Percentiles rank a stretch among this genome's conserved stretches.
Evolutionary conservation across 2,888 invertebrate species (phyloP).

Genomic region (Silvanus unidentatus): DNA sequence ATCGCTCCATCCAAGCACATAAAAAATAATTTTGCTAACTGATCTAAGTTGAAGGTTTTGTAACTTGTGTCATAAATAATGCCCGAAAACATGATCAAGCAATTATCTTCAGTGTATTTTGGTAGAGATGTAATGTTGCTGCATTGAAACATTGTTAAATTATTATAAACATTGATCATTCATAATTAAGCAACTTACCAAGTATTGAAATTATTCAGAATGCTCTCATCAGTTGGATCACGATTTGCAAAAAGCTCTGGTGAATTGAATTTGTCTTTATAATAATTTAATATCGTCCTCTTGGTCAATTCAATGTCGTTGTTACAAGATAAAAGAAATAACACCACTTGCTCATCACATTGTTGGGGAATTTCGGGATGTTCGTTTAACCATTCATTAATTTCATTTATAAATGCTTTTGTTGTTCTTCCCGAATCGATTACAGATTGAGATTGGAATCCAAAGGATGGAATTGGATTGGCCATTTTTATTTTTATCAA

Average conservation of each 20-base stretch:
- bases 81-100: constrained; percentile 19
- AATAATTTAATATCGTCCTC: constrained; percentile 59
- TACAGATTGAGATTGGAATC: constrained; percentile 24
- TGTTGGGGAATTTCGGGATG: constrained; percentile 31
- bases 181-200: constrained; percentile 48
- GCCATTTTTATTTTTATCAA: neutral
- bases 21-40: constrained; percentile 24
- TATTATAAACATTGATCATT: too few species aligned
- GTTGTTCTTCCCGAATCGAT: constrained; percentile 23
- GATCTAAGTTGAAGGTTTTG: constrained; percentile 27
- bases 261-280: constrained; percentile 51
- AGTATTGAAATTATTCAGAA: constrained; percentile 47
- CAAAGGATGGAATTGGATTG: constrained; percentile 14
- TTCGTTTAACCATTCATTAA: constrained; percentile 31
- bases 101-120: constrained; percentile 29
- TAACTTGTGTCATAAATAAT: constrained; percentile 28
- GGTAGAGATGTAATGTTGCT: constrained; percentile 28
- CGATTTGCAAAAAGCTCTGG: constrained; percentile 61
- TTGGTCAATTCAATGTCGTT: constrained; percentile 55
- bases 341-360: constrained; percentile 57
- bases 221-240: constrained; percentile 40
- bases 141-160: neutral
- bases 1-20: constrained; percentile 20
- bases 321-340: constrained; percentile 63
- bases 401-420: constrained; percentile 27